Evolutionary conservation across 2,888 invertebrate species (phyloP).

Genomic region (Litoditis marina): DNA sequence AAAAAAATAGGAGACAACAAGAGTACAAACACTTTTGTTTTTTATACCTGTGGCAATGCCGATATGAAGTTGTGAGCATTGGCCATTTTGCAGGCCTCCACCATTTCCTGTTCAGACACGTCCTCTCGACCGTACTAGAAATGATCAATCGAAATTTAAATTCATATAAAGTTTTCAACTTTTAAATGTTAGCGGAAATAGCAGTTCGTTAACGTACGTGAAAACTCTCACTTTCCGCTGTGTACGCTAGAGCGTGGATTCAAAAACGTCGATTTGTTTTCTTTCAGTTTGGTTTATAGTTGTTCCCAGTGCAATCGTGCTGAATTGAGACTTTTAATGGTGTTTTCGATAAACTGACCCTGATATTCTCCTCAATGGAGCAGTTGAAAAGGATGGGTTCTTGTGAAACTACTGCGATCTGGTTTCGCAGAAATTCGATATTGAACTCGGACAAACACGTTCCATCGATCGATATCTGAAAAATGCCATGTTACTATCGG

Average conservation of each 20-base stretch:
- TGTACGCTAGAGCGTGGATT: too few species aligned
- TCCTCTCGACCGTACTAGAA: conserved; percentile 64
- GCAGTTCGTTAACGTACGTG: too few species aligned
- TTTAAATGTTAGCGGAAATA: too few species aligned
- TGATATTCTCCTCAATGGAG: conserved; percentile 66
- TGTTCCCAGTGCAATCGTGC: too few species aligned
- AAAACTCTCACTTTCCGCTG: too few species aligned
- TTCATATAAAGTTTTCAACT: too few species aligned
- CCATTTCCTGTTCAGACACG: conserved; percentile 45
- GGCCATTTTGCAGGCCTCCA: conserved; percentile 51
- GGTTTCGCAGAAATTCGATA: conserved; percentile 64
- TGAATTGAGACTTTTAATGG: too few species aligned
- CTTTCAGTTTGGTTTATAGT: too few species aligned
- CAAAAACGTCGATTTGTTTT: too few species aligned
- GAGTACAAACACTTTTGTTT: neutral
- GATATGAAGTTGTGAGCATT: conserved; percentile 65
- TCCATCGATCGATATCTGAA: conserved; percentile 64
- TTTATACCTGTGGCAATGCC: conserved; percentile 58
- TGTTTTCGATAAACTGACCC: too few species aligned
- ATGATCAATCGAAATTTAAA: conserved; percentile 63
- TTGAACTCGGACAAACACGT: conserved; percentile 64
- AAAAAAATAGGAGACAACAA: too few species aligned
- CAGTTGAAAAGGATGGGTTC: conserved; percentile 70
- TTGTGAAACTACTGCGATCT: conserved; percentile 61
- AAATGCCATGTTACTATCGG: too few species aligned